These are phyloP conservation scores for Sericinus montela DNA, from an alignment of 2,888 invertebrate species.

Conservation along the genomic window DNA sequence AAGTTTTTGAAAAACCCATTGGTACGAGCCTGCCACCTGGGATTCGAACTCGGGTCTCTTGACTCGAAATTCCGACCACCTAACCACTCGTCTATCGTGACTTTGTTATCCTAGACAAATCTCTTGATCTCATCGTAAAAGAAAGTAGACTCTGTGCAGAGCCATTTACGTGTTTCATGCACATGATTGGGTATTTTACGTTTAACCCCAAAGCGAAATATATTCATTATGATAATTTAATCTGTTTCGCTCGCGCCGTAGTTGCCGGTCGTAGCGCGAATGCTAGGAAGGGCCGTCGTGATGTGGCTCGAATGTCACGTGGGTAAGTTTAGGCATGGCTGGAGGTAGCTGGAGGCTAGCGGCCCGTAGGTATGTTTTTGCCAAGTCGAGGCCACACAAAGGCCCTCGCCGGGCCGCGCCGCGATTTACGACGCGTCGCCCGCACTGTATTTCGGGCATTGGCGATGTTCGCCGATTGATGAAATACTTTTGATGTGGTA, in stretches of 20 bases:
- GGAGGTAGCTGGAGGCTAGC: constrained; percentile 28
- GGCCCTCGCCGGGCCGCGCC: constrained; percentile 70
- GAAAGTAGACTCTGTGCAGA: too few relatives aligned
- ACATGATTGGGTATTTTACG: too few relatives aligned
- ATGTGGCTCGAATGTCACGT: constrained; percentile 3
- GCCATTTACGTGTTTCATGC: too few relatives aligned
- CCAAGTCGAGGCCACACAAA: constrained; percentile 62
- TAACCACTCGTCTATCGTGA: too few relatives aligned
- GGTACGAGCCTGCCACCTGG: too few relatives aligned
- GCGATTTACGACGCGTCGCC: constrained; percentile 81
- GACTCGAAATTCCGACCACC: too few relatives aligned
- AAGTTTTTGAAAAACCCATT: too few relatives aligned
- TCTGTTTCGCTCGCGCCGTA: neutral
- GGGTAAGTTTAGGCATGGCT: constrained; percentile 22
- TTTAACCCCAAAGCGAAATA: too few relatives aligned
- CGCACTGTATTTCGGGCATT: constrained; percentile 77
- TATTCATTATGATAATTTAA: neutral
- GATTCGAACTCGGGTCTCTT: too few relatives aligned
- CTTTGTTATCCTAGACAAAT: too few relatives aligned
- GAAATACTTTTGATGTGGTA: constrained; percentile 43
- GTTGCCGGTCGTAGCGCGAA: neutral
- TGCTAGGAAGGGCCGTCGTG: neutral
- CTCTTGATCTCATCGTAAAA: too few relatives aligned
- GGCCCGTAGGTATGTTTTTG: constrained; percentile 46
- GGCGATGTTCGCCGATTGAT: constrained; percentile 40